phyloP scores from a whole-genome alignment of 1,140 invertebrate genomes.

The Kradibia gibbosae region DNA sequence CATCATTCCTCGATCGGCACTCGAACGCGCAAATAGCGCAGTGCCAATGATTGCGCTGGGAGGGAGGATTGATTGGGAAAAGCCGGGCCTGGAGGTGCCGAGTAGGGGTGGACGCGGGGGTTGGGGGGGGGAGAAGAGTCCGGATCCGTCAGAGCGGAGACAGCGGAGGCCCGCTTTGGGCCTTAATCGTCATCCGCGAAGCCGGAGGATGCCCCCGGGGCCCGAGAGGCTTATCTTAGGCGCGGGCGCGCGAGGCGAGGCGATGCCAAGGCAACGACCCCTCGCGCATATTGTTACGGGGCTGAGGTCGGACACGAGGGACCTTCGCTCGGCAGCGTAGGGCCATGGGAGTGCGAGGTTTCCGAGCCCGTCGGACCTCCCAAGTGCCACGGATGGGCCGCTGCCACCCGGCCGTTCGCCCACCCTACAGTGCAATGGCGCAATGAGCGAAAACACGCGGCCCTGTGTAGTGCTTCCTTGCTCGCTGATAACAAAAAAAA shows the following conservation, averaged over 20 bases:
- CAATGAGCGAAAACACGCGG: not conserved
- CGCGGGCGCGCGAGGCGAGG: not conserved
- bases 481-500: slow-evolving; percentile 2
- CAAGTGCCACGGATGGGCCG: slow-evolving; percentile 8
- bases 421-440: not conserved
- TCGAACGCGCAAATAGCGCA: too few relatives aligned
- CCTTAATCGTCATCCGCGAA: slow-evolving; percentile 18
- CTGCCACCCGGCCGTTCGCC: not conserved
- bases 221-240: slow-evolving; percentile 6
- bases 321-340: not conserved
- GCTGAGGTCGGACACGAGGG: not conserved
- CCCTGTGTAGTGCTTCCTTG: not conserved
- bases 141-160: not conserved
- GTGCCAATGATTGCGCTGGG: too few relatives aligned
- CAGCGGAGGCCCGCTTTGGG: not conserved
- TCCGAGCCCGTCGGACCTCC: slow-evolving; percentile 8
- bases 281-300: too few relatives aligned
- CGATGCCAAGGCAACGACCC: not conserved
- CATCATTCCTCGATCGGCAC: too few relatives aligned
- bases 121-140: not conserved
- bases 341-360: not conserved
- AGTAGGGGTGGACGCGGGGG: not conserved
- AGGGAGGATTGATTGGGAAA: not conserved
- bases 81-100: not conserved
- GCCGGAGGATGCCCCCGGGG: slow-evolving; percentile 7